Conservation (phyloP, 2,113 vertebrate species). For the Chelonoidis abingdonii region DNA sequence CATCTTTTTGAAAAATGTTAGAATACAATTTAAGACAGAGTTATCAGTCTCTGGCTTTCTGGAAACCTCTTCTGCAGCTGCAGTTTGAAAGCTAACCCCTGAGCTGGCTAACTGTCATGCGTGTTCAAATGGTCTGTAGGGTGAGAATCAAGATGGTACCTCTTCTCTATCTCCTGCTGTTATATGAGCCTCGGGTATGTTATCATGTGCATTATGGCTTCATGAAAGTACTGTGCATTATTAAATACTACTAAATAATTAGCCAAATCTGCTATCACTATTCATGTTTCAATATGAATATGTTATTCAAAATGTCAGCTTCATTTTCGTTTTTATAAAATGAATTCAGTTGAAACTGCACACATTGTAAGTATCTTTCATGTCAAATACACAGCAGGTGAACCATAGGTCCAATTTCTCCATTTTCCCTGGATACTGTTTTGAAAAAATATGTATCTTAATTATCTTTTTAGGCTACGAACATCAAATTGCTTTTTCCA, state of each 20-base stretch:
- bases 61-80: conserved; percentile 34
- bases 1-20: conserved; percentile 24
- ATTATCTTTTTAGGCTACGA: neutral
- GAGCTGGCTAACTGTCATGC: conserved; percentile 49
- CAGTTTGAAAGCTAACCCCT: conserved; percentile 38
- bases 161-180: conserved; percentile 13
- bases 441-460: neutral
- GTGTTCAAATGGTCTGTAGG: conserved; percentile 63
- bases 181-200: conserved; percentile 40
- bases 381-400: neutral
- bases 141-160: conserved; percentile 24
- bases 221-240: neutral
- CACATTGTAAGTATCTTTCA: neutral
- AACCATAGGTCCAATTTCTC: neutral
- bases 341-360: neutral
- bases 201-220: neutral
- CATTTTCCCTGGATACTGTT: neutral
- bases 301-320: neutral
- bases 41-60: neutral
- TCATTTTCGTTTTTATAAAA: neutral
- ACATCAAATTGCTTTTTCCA: neutral
- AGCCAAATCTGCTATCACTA: neutral
- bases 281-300: neutral
- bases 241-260: neutral
- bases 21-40: conserved; percentile 12